Conservation (phyloP, 1,140 invertebrate genomes). For the Papilio dardanus region DNA sequence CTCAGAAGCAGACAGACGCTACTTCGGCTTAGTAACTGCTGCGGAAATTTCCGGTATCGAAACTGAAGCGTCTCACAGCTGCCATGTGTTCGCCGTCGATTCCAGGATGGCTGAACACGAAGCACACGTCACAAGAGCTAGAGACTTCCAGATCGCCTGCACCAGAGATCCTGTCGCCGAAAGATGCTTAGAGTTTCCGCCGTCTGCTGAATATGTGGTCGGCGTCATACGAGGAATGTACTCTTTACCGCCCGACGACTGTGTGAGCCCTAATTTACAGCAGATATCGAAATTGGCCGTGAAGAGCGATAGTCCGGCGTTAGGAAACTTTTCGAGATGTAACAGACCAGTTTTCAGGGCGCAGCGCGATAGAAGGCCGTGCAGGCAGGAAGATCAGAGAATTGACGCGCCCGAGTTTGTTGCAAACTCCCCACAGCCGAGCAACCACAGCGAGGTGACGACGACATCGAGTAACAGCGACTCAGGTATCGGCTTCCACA, state of each 20-base stretch:
- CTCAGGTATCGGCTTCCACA: constrained; percentile 96
- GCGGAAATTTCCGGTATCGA: constrained; percentile 64
- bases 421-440: constrained; percentile 91
- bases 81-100: constrained; percentile 97
- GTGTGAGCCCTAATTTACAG: constrained; percentile 67
- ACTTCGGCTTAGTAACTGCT: constrained; percentile 95
- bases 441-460: constrained; percentile 90
- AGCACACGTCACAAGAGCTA: constrained; percentile 89
- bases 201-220: constrained; percentile 93
- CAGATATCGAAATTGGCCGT: constrained; percentile 76
- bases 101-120: constrained; percentile 91
- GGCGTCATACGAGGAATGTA: constrained; percentile 87
- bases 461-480: constrained; percentile 96
- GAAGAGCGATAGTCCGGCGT: constrained; percentile 67
- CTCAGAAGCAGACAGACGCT: constrained; percentile 94
- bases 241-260: constrained; percentile 81
- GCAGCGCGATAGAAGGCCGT: constrained; percentile 60
- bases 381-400: constrained; percentile 62
- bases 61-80: constrained; percentile 89
- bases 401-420: constrained; percentile 72
- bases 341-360: constrained; percentile 65
- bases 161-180: constrained; percentile 87
- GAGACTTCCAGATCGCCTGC: constrained; percentile 90
- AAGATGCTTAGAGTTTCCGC: constrained; percentile 94
- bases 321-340: constrained; percentile 66